These are phyloP conservation scores for Coturnix japonica DNA, from an alignment of 2,113 vertebrate genomes.

Conservation along the genomic window DNA sequence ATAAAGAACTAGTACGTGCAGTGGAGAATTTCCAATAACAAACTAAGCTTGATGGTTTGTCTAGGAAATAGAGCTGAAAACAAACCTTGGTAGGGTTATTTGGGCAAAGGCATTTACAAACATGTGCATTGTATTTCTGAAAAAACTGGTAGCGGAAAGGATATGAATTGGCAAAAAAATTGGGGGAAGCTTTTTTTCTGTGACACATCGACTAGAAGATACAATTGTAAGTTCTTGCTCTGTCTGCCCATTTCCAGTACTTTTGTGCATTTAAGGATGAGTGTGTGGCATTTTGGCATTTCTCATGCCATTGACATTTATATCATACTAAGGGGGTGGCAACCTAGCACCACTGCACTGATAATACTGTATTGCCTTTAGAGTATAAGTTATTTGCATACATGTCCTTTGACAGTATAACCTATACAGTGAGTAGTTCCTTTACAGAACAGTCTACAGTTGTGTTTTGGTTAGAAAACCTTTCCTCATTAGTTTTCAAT, in stretches of 20 bases:
- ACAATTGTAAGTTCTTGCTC: background rate
- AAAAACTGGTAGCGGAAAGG: background rate
- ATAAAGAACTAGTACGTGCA: background rate
- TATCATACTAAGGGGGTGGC: background rate
- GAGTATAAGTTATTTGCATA: background rate
- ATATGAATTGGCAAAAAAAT: background rate
- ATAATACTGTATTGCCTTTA: background rate
- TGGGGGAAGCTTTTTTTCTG: background rate
- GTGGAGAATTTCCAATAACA: background rate
- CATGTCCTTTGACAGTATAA: background rate
- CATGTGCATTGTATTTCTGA: background rate
- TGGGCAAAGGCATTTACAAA: background rate
- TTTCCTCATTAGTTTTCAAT: background rate
- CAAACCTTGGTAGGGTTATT: background rate
- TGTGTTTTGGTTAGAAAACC: background rate
- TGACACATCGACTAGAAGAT: background rate
- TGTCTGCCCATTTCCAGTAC: background rate
- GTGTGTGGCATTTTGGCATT: background rate
- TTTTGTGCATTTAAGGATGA: background rate
- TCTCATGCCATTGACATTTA: background rate
- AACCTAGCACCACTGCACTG: background rate
- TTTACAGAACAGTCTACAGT: background rate
- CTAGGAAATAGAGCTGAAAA: background rate
- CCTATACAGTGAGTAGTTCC: background rate
- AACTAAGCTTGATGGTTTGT: background rate